Conservation (phyloP, 2,113 vertebrate species). For the Romanogobio albipinnatus region DNA sequence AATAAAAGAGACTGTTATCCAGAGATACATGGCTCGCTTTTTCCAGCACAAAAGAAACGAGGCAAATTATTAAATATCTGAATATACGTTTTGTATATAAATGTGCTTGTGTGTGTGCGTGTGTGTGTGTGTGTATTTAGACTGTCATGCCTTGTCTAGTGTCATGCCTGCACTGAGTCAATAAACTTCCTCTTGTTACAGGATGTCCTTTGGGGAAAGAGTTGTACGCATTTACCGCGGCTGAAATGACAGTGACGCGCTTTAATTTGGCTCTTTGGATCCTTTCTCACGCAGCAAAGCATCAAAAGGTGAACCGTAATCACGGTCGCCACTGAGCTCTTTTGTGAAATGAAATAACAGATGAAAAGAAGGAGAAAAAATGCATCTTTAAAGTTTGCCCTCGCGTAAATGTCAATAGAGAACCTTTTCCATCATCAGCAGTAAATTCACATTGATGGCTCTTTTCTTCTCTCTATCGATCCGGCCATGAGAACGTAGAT, state of each 20-base stretch:
- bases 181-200: constrained; percentile 26
- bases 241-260: constrained; percentile 7
- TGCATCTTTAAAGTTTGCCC: constrained; percentile 83
- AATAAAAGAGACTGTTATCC: constrained; percentile 32
- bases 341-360: constrained; percentile 76
- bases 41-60: too few species aligned
- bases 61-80: too few species aligned
- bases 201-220: constrained; percentile 26
- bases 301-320: constrained; percentile 73
- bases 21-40: constrained; percentile 5
- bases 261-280: constrained; percentile 54
- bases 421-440: constrained; percentile 99
- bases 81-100: too few species aligned
- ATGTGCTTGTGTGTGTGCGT: background rate
- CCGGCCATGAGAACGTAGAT: constrained; percentile 99
- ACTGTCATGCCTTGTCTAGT: background rate
- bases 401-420: constrained; percentile 87
- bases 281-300: constrained; percentile 67
- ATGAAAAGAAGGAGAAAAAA: constrained; percentile 72
- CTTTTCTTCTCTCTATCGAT: constrained; percentile 99
- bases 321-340: constrained; percentile 69
- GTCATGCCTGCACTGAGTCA: constrained; percentile 23
- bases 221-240: background rate
- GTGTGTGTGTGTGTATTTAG: background rate
- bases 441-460: constrained; percentile 99